phyloP scores from a whole-genome alignment of 1,140 invertebrate genomes.

The Anastrepha ludens region DNA sequence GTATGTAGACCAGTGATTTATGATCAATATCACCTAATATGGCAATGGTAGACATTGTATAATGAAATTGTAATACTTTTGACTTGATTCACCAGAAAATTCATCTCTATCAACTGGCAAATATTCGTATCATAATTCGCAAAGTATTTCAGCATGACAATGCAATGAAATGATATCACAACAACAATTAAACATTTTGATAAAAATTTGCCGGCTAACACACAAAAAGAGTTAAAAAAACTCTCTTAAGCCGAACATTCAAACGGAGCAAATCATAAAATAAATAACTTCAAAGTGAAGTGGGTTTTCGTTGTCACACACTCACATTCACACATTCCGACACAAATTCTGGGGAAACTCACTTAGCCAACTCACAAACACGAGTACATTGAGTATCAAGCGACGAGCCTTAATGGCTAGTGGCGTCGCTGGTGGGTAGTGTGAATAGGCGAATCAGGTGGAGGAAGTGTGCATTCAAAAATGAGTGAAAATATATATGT shows the following conservation, averaged over 20 bases:
- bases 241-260: not conserved
- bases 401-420: not conserved
- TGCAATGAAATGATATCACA: not conserved
- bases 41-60: no score
- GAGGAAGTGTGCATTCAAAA: no score
- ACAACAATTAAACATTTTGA: not conserved
- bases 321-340: not conserved
- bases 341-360: not conserved
- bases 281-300: not conserved
- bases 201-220: not conserved
- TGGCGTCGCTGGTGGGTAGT: not conserved
- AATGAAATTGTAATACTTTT: not conserved
- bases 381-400: not conserved
- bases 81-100: constrained; percentile 4
- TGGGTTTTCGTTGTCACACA: not conserved
- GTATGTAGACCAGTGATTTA: no score
- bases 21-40: no score
- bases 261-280: not conserved
- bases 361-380: not conserved
- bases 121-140: not conserved
- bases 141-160: not conserved
- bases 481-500: no score
- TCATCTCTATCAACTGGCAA: not conserved
- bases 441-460: not conserved
- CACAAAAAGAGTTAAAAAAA: not conserved